phyloP scores from a whole-genome alignment of 2,888 invertebrate genomes.

The Synergus laeviventris region DNA sequence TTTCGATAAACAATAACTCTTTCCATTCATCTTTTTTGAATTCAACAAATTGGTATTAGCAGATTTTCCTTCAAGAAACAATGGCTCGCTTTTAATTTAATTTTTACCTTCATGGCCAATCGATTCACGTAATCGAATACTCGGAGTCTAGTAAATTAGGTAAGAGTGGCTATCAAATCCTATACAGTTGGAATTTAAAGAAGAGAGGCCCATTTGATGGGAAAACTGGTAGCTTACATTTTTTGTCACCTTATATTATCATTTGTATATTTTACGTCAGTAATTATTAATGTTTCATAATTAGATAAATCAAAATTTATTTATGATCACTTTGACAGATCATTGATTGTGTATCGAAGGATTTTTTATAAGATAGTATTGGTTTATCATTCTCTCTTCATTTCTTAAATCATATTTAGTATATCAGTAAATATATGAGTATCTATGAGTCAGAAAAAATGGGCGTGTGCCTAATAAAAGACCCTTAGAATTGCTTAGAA shows the following conservation, averaged over 20 bases:
- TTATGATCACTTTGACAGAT: no score
- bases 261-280: no score
- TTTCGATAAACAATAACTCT: neutral
- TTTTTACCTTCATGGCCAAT: conserved; percentile 30
- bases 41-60: neutral
- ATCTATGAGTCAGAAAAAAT: neutral
- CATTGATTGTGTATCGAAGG: no score
- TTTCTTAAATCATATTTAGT: neutral
- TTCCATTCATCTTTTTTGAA: neutral
- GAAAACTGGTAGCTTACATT: neutral
- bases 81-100: neutral
- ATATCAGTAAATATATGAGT: neutral
- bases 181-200: neutral
- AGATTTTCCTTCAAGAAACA: neutral
- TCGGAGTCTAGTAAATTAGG: conserved; percentile 8
- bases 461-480: neutral
- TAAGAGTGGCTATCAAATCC: conserved; percentile 26
- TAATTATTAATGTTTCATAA: no score
- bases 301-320: no score
- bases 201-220: neutral
- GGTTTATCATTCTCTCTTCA: neutral
- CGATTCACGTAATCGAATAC: conserved; percentile 28
- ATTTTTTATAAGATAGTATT: no score
- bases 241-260: no score
- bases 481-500: neutral